Percentiles rank a stretch among this genome's conserved stretches.
Conservation (phyloP, 1,140 invertebrate genomes). For the Drosophila kohkoa region DNA sequence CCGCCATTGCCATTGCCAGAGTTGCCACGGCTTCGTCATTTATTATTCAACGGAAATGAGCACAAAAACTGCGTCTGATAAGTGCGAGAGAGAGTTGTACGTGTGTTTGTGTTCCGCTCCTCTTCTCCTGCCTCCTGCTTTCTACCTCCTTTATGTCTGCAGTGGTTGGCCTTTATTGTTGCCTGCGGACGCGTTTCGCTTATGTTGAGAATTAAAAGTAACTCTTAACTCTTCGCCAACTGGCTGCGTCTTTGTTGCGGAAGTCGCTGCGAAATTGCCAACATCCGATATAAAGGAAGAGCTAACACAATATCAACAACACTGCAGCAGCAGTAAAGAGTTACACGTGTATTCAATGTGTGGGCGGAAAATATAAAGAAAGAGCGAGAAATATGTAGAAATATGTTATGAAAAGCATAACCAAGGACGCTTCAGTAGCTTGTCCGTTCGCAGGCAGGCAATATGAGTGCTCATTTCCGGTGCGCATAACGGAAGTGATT, state of each 20-base stretch:
- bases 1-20: conserved; percentile 22
- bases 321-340: conserved; percentile 19
- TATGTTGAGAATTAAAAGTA: conserved; percentile 77
- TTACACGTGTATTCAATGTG: conserved; percentile 34
- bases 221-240: conserved; percentile 67
- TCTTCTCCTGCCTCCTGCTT: too few relatives aligned
- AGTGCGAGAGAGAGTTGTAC: conserved; percentile 18
- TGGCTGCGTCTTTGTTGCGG: conserved; percentile 33
- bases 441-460: conserved; percentile 58
- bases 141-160: neutral
- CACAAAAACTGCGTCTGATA: conserved; percentile 37
- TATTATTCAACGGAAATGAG: conserved; percentile 77
- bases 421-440: conserved; percentile 30
- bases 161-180: conserved; percentile 61
- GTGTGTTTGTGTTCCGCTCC: conserved; percentile 5
- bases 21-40: conserved; percentile 46
- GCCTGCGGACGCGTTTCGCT: conserved; percentile 58
- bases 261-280: conserved; percentile 75
- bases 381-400: neutral
- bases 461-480: conserved; percentile 73
- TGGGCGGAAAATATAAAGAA: neutral
- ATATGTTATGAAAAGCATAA: neutral
- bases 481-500: conserved; percentile 67
- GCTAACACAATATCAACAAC: conserved; percentile 48
- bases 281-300: conserved; percentile 62